Conservation (phyloP, 2,113 vertebrate genomes). For the Glaucidium brasilianum region DNA sequence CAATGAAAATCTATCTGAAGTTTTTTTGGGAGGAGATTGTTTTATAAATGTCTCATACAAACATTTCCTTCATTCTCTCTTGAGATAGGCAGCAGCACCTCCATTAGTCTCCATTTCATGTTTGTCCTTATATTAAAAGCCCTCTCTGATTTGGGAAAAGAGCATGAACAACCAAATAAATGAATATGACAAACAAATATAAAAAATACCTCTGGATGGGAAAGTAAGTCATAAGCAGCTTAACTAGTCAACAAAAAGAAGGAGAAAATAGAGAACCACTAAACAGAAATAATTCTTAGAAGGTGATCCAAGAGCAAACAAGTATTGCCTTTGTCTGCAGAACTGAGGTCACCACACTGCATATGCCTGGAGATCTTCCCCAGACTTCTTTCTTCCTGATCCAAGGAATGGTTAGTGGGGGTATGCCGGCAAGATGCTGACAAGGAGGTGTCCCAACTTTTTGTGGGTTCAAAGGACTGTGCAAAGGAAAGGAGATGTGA, state of each 20-base stretch:
- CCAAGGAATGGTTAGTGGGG: not conserved
- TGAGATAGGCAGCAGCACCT: not conserved
- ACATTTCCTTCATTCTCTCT: not conserved
- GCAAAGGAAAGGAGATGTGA: not conserved
- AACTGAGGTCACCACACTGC: not conserved
- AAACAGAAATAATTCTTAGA: not conserved
- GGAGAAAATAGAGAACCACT: not conserved
- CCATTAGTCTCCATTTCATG: not conserved
- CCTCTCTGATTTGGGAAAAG: not conserved
- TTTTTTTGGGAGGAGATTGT: not conserved
- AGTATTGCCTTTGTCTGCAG: not conserved
- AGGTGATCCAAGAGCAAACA: not conserved
- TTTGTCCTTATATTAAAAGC: not conserved
- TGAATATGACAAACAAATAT: not conserved
- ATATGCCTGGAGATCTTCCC: not conserved
- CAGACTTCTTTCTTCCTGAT: not conserved
- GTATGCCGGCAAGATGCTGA: not conserved
- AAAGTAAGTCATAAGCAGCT: not conserved
- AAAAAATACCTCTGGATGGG: not conserved
- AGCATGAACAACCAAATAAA: not conserved
- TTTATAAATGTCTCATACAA: not conserved
- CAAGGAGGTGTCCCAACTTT: not conserved
- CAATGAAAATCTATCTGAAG: not conserved
- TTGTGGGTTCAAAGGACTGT: not conserved
- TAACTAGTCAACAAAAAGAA: not conserved